Evolutionary conservation across 2,113 vertebrate species (phyloP).

Genomic region (zebrafish (Danio rerio)): GRCz12tu NC_133189.1:1375501-1376000

Average conservation of each 20-base stretch:
- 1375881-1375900: conserved; percentile 81
- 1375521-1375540: neutral
- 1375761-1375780: conserved; percentile 75
- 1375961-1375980: no score
- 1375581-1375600: conserved; percentile 89
- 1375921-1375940: no score
- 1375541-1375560: conserved; percentile 17
- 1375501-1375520: neutral
- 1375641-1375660: conserved; percentile 82
- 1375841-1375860: conserved; percentile 69
- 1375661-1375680: no score
- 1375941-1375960: no score
- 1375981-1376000: no score
- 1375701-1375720: neutral
- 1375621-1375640: conserved; percentile 91
- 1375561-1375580: conserved; percentile 90
- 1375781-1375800: conserved; percentile 90
- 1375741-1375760: conserved; percentile 67
- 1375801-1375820: conserved; percentile 84
- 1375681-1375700: neutral
- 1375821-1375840: conserved; percentile 72
- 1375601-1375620: conserved; percentile 92
- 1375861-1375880: conserved; percentile 74
- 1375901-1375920: conserved; percentile 50
- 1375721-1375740: neutral